Conservation (phyloP, 1,140 invertebrate genomes). For the Coptotermes formosanus region DNA sequence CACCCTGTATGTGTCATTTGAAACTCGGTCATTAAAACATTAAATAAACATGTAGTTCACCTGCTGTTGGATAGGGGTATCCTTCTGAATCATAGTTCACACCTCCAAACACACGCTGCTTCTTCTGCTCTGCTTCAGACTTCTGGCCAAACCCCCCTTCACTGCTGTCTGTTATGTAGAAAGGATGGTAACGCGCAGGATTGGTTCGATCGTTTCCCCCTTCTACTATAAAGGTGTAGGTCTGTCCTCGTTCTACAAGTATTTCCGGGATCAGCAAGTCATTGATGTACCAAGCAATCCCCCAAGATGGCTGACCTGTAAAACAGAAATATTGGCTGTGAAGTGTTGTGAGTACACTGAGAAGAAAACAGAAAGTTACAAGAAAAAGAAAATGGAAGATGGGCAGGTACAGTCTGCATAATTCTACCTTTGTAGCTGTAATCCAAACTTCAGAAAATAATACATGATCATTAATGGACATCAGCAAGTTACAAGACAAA, state of each 20-base stretch:
- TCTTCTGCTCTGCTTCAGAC: slow-evolving; percentile 61
- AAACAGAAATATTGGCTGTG: slow-evolving; percentile 26
- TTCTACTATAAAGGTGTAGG: slow-evolving; percentile 84
- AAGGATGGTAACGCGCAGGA: slow-evolving; percentile 79
- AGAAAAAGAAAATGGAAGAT: neutral
- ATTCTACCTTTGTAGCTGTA: no score
- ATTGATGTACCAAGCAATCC: slow-evolving; percentile 93
- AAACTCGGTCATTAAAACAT: no score
- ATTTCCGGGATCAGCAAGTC: slow-evolving; percentile 86
- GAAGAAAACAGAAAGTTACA: neutral
- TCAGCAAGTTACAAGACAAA: no score
- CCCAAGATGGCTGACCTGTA: slow-evolving; percentile 76
- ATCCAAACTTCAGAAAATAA: neutral
- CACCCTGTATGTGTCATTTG: no score
- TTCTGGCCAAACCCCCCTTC: slow-evolving; percentile 84
- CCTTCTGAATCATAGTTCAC: slow-evolving; percentile 71
- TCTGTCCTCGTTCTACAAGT: slow-evolving; percentile 82
- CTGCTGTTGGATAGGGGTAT: slow-evolving; percentile 74
- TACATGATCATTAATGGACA: no score
- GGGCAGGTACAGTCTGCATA: no score
- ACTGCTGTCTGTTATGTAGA: slow-evolving; percentile 86
- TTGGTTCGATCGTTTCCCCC: slow-evolving; percentile 60
- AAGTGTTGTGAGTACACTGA: neutral
- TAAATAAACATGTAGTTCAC: slow-evolving; percentile 45
- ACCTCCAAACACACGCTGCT: slow-evolving; percentile 76